Evolutionary conservation across 2,888 invertebrate species (phyloP).

Genomic region (Oscheius sp.): DNA sequence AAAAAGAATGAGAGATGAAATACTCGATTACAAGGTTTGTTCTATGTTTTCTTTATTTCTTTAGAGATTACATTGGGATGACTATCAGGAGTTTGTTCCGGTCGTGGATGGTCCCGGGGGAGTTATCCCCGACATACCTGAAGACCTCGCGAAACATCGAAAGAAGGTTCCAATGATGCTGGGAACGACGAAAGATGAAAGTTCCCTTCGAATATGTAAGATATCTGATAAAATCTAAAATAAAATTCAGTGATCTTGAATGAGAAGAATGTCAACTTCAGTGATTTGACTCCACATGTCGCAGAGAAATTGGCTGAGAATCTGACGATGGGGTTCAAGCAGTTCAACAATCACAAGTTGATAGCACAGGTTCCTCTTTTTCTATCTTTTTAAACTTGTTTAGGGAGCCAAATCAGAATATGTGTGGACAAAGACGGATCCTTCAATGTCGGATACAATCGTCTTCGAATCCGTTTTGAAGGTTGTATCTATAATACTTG

Average conservation of each 20-base stretch:
- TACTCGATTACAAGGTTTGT: constrained; percentile 61
- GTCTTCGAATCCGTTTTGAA: constrained; percentile 66
- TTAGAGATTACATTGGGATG: constrained; percentile 54
- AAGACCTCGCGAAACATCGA: constrained; percentile 57
- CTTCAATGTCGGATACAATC: constrained; percentile 53
- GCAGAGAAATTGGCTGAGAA: constrained; percentile 66
- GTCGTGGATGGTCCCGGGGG: constrained; percentile 68
- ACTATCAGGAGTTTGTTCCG: constrained; percentile 70
- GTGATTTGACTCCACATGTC: constrained; percentile 44
- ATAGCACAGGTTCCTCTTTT: constrained; percentile 54
- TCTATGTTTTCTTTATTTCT: background rate
- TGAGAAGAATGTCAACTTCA: constrained; percentile 67
- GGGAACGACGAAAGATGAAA: constrained; percentile 70
- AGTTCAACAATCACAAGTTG: constrained; percentile 67
- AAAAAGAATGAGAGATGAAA: constrained; percentile 64
- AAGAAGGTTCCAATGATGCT: constrained; percentile 65
- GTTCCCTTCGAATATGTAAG: constrained; percentile 65
- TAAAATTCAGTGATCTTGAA: constrained; percentile 62
- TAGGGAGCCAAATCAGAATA: constrained; percentile 69
- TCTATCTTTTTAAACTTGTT: background rate
- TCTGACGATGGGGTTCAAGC: constrained; percentile 62
- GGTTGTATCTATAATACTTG: constrained; percentile 37
- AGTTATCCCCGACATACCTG: constrained; percentile 66
- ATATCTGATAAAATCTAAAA: background rate
- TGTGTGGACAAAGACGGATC: constrained; percentile 65